Conservation (phyloP, 2,797 vertebrate genomes). For the Coregonus ussuriensis region DNA sequence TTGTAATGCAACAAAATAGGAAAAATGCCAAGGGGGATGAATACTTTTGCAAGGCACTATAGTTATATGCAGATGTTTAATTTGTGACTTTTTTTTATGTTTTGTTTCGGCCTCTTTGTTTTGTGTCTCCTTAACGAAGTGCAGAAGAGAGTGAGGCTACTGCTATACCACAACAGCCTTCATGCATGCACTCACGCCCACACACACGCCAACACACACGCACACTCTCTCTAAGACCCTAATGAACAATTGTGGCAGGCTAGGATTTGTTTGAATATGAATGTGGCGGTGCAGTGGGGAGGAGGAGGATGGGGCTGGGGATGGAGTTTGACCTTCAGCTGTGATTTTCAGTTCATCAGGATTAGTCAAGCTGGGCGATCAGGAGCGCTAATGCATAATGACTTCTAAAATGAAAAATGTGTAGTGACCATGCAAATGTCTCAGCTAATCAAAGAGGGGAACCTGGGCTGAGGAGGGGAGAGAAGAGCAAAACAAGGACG, state of each 20-base stretch:
- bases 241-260: conserved; percentile 97
- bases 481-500: conserved; percentile 99
- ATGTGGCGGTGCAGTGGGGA: conserved; percentile 74
- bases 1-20: no score
- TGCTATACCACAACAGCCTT: conserved; percentile 54
- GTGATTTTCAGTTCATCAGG: conserved; percentile 99
- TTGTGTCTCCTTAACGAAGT: background rate
- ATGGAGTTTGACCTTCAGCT: conserved; percentile 99
- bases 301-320: conserved; percentile 76
- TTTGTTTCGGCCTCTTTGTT: conserved; percentile 66
- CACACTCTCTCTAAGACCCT: conserved; percentile 73
- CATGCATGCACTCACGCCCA: conserved; percentile 40
- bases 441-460: conserved; percentile 99
- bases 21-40: no score
- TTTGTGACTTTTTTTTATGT: conserved; percentile 79
- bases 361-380: conserved; percentile 99
- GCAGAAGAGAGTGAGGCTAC: conserved; percentile 42
- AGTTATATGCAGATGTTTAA: conserved; percentile 79
- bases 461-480: conserved; percentile 87
- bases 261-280: conserved; percentile 99
- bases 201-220: background rate
- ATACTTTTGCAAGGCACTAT: no score
- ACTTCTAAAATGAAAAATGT: conserved; percentile 99
- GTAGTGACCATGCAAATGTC: conserved; percentile 99
- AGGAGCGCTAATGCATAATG: conserved; percentile 99